Base-by-base conservation (phyloP, 2,797 vertebrate genomes). In the Eleutherodactylus coqui region DNA sequence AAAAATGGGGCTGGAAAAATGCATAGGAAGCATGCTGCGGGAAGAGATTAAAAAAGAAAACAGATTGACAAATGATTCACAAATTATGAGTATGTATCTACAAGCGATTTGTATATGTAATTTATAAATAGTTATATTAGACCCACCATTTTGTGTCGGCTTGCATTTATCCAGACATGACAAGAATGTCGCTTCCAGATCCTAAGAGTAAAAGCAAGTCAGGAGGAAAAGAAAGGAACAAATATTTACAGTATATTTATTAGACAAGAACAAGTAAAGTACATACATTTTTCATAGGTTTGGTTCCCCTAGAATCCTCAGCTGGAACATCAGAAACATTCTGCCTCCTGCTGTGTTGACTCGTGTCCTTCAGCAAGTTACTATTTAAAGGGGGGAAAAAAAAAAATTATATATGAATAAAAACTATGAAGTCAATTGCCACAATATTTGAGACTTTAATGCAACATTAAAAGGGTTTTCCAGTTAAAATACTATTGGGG, bases 341-440 rank as follows among this genome's bases (percentile, higher is more conserved):
- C 16, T 62, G 24, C 6, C 5, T 70, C 41, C 6, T 34, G 17
- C 21, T 53, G 19, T 13, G 24, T 32, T 51, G 45, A 34, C 0
- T 36, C 49, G 29, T n/a, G 1, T 82, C 32, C 32, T 72, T 82
- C 2, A 53, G 34, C 19, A 72, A 49, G 24, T 72, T 19, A 41
- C 79, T 82, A 51, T 9, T n/a, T n/a, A n/a, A n/a, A n/a, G 16
- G 24, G 17, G 17, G 17, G 16, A 36, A 82, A 82, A 81, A 16
- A 45, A 17, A 1, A 29, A 36, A 49, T n/a, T n/a, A n/a, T n/a
- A n/a, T n/a, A n/a, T n/a, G n/a, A n/a, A n/a, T n/a, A 21, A 0
- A 47, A 51, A 32, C 36, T 51, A 36, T 36, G 27, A 14, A 8
- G 27, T 9, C 17, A 14, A 70, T 14, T n/a, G 4, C 5, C 13